Percentiles rank a stretch among this genome's conserved stretches.
These are phyloP conservation scores for Acanthosepion lycidas DNA, from an alignment of 2,888 invertebrate species.

Conservation along the genomic window DNA sequence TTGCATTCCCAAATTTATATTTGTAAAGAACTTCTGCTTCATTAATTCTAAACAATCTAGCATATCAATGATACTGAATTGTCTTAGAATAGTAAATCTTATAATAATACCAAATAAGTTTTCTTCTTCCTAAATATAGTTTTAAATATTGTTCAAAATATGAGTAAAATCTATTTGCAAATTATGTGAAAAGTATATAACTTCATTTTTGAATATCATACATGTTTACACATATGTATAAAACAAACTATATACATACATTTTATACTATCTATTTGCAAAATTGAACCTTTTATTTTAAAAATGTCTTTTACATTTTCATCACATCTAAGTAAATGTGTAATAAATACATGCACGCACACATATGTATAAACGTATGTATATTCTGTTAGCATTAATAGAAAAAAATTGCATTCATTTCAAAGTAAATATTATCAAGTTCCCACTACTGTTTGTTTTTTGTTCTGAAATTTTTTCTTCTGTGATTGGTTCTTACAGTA, in stretches of 20 bases:
- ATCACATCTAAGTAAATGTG: background rate
- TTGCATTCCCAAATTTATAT: background rate
- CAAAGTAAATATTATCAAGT: background rate
- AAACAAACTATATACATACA: background rate
- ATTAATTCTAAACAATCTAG: background rate
- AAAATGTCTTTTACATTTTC: background rate
- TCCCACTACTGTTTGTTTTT: background rate
- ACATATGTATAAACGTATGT: background rate
- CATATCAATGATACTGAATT: background rate
- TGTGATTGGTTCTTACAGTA: too few species aligned
- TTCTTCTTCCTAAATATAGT: background rate
- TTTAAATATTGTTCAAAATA: background rate
- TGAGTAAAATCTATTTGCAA: slow-evolving; percentile 6
- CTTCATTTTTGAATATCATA: background rate
- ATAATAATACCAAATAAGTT: background rate
- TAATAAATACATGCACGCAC: background rate
- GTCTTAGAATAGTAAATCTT: background rate
- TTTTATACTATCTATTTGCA: background rate
- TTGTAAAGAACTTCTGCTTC: background rate
- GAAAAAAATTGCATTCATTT: background rate
- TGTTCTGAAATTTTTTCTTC: background rate
- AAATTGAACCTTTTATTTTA: background rate
- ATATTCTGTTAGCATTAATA: background rate
- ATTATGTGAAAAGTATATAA: background rate
- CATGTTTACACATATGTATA: background rate